A percentile compares a stretch with the other conserved stretches of the same genome.
Evolutionary conservation across 2,113 vertebrate species (phyloP).

Genomic region (Zonotrichia leucophrys): DNA sequence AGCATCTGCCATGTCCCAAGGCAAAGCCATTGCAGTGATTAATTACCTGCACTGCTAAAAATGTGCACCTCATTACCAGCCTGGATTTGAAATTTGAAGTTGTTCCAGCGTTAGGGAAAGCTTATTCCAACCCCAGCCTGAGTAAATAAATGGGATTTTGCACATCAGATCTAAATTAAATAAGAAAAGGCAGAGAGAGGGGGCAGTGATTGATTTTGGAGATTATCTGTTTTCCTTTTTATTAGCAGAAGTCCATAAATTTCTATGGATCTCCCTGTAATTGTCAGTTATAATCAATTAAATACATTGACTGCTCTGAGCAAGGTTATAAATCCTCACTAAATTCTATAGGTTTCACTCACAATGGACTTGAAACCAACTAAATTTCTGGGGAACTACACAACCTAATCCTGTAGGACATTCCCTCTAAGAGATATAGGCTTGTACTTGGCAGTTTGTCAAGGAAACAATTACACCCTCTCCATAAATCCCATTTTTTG

Average conservation of each 20-base stretch:
- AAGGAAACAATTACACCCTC: background rate
- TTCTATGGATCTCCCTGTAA: background rate
- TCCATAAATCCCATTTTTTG: conserved; percentile 25
- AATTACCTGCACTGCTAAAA: conserved; percentile 47
- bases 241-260: background rate
- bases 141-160: conserved; percentile 20
- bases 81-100: conserved; percentile 44
- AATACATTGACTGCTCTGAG: background rate
- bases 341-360: background rate
- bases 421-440: background rate
- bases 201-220: background rate
- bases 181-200: background rate
- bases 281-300: conserved; percentile 9
- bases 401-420: background rate
- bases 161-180: conserved; percentile 19
- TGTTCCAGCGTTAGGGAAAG: background rate
- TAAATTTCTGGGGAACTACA: background rate
- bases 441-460: conserved; percentile 18
- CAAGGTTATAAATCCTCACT: conserved; percentile 13
- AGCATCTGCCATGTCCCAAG: conserved; percentile 49
- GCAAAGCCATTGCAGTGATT: conserved; percentile 54
- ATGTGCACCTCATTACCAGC: conserved; percentile 56
- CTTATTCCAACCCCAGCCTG: background rate
- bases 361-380: background rate
- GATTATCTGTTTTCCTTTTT: background rate